phyloP scores from a whole-genome alignment of 37 sponge, comb jelly and placozoan species.

The Theonella swinhoei region DNA sequence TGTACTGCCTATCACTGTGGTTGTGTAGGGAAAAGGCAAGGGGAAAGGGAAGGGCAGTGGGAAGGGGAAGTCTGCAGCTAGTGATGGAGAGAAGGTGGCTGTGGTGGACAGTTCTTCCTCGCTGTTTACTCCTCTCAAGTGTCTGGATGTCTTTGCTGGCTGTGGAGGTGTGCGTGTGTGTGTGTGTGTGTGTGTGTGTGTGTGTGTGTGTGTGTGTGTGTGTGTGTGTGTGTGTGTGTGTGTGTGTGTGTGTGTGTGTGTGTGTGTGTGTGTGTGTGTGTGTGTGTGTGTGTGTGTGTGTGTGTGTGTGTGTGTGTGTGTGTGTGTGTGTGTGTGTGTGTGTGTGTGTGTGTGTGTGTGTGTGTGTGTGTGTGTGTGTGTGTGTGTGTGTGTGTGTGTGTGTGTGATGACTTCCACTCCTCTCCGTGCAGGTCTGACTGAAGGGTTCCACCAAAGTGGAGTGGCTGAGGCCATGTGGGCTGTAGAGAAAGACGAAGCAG shows the following conservation, averaged over 20 bases:
- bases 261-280: too few relatives aligned
- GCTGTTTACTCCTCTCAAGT: conserved; percentile 59
- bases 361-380: background rate
- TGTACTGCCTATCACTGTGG: background rate
- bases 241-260: too few relatives aligned
- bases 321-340: too few relatives aligned
- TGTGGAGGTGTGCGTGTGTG: conserved; percentile 74
- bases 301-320: too few relatives aligned
- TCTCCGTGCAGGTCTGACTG: conserved; percentile 66
- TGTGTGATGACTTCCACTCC: background rate
- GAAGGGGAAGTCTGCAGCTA: conserved; percentile 40
- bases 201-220: background rate
- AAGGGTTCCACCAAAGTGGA: conserved; percentile 87
- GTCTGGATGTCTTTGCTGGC: conserved; percentile 94
- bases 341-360: too few relatives aligned
- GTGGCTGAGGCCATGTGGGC: conserved; percentile 85
- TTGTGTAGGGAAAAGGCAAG: background rate
- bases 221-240: background rate
- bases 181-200: too few relatives aligned
- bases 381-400: background rate
- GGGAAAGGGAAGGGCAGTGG: conserved; percentile 65
- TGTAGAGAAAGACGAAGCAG: conserved; percentile 84
- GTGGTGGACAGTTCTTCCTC: background rate
- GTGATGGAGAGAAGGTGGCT: background rate
- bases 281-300: too few relatives aligned